phyloP scores from a whole-genome alignment of 2,888 invertebrate species.

The Lepidocyrtoides sp. region DNA sequence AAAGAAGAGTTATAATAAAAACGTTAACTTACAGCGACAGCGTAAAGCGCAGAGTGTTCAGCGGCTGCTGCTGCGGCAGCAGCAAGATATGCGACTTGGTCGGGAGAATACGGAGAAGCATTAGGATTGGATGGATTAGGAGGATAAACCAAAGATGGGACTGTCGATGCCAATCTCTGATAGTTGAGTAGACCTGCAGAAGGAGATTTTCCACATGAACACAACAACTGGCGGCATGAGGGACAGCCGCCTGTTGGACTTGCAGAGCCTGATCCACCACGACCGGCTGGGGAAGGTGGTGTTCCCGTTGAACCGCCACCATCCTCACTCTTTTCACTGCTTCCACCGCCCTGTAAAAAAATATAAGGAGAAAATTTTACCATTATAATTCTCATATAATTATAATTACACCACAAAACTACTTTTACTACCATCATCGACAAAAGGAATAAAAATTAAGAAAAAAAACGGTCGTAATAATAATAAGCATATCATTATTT shows the following conservation, averaged over 20 bases:
- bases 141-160: slow-evolving; percentile 85
- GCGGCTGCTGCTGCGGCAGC: slow-evolving; percentile 85
- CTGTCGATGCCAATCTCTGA: slow-evolving; percentile 86
- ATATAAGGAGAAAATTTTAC: slow-evolving; percentile 17
- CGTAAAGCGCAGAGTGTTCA: slow-evolving; percentile 85
- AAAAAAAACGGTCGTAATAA: slow-evolving; percentile 3
- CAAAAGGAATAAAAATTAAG: slow-evolving; percentile 11
- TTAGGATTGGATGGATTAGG: slow-evolving; percentile 82
- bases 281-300: slow-evolving; percentile 84
- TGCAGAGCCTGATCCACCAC: slow-evolving; percentile 75
- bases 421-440: neutral
- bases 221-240: slow-evolving; percentile 85
- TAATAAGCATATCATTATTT: slow-evolving; percentile 31
- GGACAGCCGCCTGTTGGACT: slow-evolving; percentile 84
- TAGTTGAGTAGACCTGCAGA: slow-evolving; percentile 86
- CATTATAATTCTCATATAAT: slow-evolving; percentile 15
- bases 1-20: neutral
- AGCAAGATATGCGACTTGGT: slow-evolving; percentile 85
- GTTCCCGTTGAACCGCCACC: slow-evolving; percentile 83
- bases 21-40: slow-evolving; percentile 85
- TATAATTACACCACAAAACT: slow-evolving; percentile 20
- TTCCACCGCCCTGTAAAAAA: slow-evolving; percentile 79
- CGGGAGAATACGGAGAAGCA: slow-evolving; percentile 84
- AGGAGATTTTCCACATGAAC: slow-evolving; percentile 86
- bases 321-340: slow-evolving; percentile 85